Percentiles rank a stretch among this genome's conserved stretches.
Evolutionary conservation across 2,888 invertebrate species (phyloP).

Genomic region (Dicranocentrus wangi): DNA sequence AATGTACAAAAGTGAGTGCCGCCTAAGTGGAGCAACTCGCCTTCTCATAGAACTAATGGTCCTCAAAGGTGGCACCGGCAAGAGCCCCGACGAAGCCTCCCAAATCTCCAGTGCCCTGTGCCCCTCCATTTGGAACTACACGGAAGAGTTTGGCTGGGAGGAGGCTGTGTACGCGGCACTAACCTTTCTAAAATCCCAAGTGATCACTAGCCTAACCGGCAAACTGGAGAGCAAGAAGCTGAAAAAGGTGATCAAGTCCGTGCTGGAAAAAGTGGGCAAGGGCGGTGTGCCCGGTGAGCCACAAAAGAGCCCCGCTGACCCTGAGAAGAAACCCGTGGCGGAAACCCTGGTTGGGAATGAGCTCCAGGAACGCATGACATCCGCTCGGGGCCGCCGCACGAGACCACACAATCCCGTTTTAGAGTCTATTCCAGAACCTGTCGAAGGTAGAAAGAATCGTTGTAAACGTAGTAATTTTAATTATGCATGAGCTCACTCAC

Average conservation of each 20-base stretch:
- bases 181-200: constrained; percentile 70
- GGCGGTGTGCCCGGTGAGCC: background rate
- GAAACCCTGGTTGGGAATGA: constrained; percentile 71
- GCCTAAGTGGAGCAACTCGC: constrained; percentile 75
- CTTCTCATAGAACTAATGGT: constrained; percentile 75
- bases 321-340: constrained; percentile 22
- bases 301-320: background rate
- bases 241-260: constrained; percentile 69
- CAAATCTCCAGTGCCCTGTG: constrained; percentile 75
- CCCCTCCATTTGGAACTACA: constrained; percentile 74
- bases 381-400: constrained; percentile 68
- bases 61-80: constrained; percentile 74
- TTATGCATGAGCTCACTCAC: background rate
- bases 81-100: constrained; percentile 74
- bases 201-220: constrained; percentile 60
- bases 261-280: constrained; percentile 70
- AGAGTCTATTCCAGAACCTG: constrained; percentile 72
- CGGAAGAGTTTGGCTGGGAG: constrained; percentile 75
- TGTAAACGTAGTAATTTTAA: background rate
- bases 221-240: constrained; percentile 69
- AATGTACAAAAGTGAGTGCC: constrained; percentile 74
- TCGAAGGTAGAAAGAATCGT: constrained; percentile 36
- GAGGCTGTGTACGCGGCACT: constrained; percentile 68
- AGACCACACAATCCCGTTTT: constrained; percentile 60
- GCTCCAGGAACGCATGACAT: constrained; percentile 71